Percentiles rank a stretch among this genome's conserved stretches.
These are phyloP conservation scores for Diplogasteroides magnus DNA, from an alignment of 1,140 invertebrate genomes.

Conservation along the genomic window DNA sequence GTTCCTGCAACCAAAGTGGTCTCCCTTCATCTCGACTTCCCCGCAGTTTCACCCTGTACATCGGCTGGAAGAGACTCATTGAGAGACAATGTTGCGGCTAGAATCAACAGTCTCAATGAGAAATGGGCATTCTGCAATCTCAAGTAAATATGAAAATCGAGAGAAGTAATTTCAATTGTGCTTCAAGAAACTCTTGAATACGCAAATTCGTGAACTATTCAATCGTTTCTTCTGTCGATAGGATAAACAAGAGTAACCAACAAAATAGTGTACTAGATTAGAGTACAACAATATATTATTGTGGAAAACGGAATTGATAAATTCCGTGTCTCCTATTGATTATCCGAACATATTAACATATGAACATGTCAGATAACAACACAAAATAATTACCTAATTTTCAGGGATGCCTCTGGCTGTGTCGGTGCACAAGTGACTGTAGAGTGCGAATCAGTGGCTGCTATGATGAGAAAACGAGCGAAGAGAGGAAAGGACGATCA, in stretches of 20 bases:
- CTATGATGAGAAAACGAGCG: background rate
- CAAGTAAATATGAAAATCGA: constrained; percentile 10
- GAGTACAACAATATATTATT: too few species aligned
- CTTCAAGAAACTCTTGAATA: too few species aligned
- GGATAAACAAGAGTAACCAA: too few species aligned
- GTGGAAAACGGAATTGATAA: too few species aligned
- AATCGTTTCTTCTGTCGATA: too few species aligned
- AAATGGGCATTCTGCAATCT: constrained; percentile 47
- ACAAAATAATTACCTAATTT: too few species aligned
- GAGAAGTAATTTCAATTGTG: constrained; percentile 11
- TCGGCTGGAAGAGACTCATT: constrained; percentile 43
- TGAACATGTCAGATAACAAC: too few species aligned
- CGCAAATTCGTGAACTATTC: too few species aligned
- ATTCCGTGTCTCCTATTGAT: too few species aligned
- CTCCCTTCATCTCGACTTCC: constrained; percentile 42
- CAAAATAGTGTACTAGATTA: too few species aligned
- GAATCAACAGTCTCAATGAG: constrained; percentile 39
- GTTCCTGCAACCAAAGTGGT: constrained; percentile 40
- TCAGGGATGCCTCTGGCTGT: constrained; percentile 20
- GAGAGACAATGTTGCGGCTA: constrained; percentile 37
- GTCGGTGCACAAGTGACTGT: constrained; percentile 20
- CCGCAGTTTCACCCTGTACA: constrained; percentile 44
- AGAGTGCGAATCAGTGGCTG: constrained; percentile 8
- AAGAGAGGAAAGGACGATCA: constrained; percentile 5
- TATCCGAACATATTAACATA: too few species aligned